Conservation (phyloP, 1,140 invertebrate species). For the Dreissena polymorpha region DNA sequence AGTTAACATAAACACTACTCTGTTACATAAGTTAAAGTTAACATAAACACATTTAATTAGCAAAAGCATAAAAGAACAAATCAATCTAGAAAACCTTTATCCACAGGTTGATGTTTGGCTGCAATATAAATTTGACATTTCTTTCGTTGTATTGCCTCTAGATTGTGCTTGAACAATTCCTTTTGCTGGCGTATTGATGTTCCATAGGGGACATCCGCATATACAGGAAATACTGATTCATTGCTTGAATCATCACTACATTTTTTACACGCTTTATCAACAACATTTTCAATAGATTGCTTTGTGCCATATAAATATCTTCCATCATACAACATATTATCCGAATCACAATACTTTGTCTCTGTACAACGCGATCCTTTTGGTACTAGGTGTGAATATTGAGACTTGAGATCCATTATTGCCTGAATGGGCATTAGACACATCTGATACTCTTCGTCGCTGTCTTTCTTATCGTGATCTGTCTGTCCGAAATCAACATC, state of each 20-base stretch:
- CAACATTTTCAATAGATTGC: no score
- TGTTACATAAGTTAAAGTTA: no score
- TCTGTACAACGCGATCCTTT: slow-evolving; percentile 21
- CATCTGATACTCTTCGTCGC: slow-evolving; percentile 32
- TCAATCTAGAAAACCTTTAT: not conserved
- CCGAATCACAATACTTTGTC: not conserved
- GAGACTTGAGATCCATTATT: slow-evolving; percentile 35
- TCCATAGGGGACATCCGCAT: slow-evolving; percentile 51
- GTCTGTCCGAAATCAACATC: slow-evolving; percentile 3
- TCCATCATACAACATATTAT: slow-evolving; percentile 46
- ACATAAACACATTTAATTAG: not conserved
- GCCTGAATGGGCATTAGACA: slow-evolving; percentile 38
- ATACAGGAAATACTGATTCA: slow-evolving; percentile 25
- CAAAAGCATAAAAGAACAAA: not conserved
- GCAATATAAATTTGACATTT: no score
- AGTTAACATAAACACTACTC: not conserved
- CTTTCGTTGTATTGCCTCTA: slow-evolving; percentile 18
- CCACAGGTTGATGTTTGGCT: not conserved
- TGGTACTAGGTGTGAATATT: slow-evolving; percentile 25
- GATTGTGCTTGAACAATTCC: slow-evolving; percentile 41
- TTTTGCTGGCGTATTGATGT: slow-evolving; percentile 49
- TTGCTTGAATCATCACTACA: not conserved
- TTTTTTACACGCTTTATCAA: not conserved
- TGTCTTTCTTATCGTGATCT: not conserved
- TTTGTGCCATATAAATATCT: slow-evolving; percentile 33